A percentile compares a stretch with the other conserved stretches of the same genome.
Evolutionary conservation across 1,140 invertebrate species (phyloP).

Genomic region (Propsilocerus akamusi): DNA sequence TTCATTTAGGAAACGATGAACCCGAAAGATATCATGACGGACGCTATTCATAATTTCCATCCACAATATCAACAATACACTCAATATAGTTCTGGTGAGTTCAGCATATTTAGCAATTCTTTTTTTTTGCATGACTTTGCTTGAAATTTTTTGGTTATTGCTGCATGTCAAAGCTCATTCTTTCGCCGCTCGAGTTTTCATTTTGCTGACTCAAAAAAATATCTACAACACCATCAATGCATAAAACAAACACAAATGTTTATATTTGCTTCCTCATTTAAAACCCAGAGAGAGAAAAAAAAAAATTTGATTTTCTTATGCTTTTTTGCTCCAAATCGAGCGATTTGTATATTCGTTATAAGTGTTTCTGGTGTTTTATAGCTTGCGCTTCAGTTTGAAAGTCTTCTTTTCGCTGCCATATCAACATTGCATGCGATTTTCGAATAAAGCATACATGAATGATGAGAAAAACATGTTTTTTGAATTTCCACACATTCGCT

Average conservation of each 20-base stretch:
- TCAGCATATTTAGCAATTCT: neutral
- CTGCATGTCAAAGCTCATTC: neutral
- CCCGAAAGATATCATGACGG: slow-evolving; percentile 99
- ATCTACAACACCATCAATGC: too few relatives aligned
- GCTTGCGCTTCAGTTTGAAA: too few relatives aligned
- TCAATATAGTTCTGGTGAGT: slow-evolving; percentile 84
- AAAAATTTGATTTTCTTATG: too few relatives aligned
- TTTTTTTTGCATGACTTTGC: slow-evolving; percentile 13
- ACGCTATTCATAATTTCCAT: slow-evolving; percentile 99
- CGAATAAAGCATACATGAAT: too few relatives aligned
- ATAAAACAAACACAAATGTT: neutral
- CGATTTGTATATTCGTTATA: too few relatives aligned
- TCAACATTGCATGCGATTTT: too few relatives aligned
- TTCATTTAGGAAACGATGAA: slow-evolving; percentile 93
- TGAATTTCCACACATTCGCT: too few relatives aligned
- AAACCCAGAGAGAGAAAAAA: neutral
- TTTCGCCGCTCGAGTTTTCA: neutral
- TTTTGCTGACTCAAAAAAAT: neutral
- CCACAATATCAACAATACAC: slow-evolving; percentile 99
- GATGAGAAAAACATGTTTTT: too few relatives aligned
- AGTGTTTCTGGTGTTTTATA: too few relatives aligned
- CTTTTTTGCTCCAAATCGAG: too few relatives aligned
- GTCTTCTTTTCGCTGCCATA: too few relatives aligned
- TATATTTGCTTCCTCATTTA: neutral
- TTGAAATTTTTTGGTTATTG: slow-evolving; percentile 10